Percentiles rank a stretch among this genome's conserved stretches.
Evolutionary conservation across 2,888 invertebrate species (phyloP).

Genomic region (Drosophila mettleri): DNA sequence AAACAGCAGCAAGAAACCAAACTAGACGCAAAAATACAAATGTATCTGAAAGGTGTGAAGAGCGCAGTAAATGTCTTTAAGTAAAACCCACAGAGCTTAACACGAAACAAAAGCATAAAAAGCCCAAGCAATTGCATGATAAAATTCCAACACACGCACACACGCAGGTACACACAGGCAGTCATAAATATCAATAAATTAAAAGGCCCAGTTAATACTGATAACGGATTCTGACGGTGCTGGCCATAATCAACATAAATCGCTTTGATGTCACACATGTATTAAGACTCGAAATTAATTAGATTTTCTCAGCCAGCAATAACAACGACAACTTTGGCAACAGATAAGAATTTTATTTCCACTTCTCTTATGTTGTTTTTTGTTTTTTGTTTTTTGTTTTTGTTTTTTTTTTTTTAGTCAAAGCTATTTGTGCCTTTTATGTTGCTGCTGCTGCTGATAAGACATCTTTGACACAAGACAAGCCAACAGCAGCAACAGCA

Average conservation of each 20-base stretch:
- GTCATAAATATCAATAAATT: conserved; percentile 71
- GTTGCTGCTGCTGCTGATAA: conserved; percentile 54
- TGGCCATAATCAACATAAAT: conserved; percentile 70
- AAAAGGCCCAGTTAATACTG: conserved; percentile 42
- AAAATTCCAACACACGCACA: conserved; percentile 57
- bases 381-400: conserved; percentile 1
- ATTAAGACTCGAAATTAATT: conserved; percentile 73
- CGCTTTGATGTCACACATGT: conserved; percentile 73
- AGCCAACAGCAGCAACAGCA: conserved; percentile 26
- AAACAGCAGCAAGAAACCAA: neutral
- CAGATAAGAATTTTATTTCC: conserved; percentile 54
- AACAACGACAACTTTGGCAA: conserved; percentile 23
- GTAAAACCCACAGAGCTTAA: conserved; percentile 27
- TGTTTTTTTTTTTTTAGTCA: neutral
- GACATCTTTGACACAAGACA: conserved; percentile 62
- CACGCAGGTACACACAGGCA: neutral
- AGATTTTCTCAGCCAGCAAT: conserved; percentile 57
- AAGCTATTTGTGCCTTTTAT: conserved; percentile 21
- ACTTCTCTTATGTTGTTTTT: conserved; percentile 5
- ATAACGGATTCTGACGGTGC: conserved; percentile 50
- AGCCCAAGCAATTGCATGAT: conserved; percentile 53
- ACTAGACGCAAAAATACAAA: conserved; percentile 40
- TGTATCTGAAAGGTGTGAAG: conserved; percentile 70
- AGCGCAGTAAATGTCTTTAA: conserved; percentile 62
- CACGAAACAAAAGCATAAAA: conserved; percentile 28